A percentile compares a stretch with the other conserved stretches of the same genome.
Evolutionary conservation across 2,797 vertebrate genomes (phyloP).

Genomic region (Hemibagrus guttatus): DNA sequence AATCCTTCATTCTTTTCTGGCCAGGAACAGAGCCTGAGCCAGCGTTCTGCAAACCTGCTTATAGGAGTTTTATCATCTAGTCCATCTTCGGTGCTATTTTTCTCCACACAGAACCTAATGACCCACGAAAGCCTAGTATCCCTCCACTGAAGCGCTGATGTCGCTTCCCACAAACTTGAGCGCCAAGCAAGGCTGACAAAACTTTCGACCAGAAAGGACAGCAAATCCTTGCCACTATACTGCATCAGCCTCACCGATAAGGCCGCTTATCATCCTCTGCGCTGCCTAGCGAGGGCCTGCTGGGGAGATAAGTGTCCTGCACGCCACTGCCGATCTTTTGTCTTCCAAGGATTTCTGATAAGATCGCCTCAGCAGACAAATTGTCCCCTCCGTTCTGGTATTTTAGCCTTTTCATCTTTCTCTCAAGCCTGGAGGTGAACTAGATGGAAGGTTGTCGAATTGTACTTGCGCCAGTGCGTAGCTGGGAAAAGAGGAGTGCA

Average conservation of each 20-base stretch:
- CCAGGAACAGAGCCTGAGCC: neutral
- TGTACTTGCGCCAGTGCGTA: conserved; percentile 52
- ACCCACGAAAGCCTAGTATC: neutral
- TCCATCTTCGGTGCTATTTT: neutral
- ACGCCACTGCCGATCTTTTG: conserved; percentile 68
- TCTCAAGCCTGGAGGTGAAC: conserved; percentile 43
- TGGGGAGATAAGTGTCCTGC: conserved; percentile 70
- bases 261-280: conserved; percentile 58
- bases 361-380: conserved; percentile 67
- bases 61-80: conserved; percentile 2
- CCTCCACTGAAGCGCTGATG: neutral
- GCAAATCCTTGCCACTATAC: conserved; percentile 66
- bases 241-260: conserved; percentile 68
- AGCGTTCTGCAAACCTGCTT: neutral
- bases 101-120: neutral
- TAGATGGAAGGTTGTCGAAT: conserved; percentile 47
- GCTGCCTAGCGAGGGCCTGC: conserved; percentile 62
- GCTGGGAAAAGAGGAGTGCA: conserved; percentile 54
- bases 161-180: conserved; percentile 6
- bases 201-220: conserved; percentile 61
- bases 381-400: conserved; percentile 48
- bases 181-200: conserved; percentile 53
- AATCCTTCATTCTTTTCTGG: neutral
- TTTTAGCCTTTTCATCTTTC: conserved; percentile 47
- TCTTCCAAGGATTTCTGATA: conserved; percentile 70